Evolutionary conservation across 2,888 invertebrate genomes (phyloP), one percentile per base, ranked within the genome.

Genomic region (Trissolcus brochymenae): DNA sequence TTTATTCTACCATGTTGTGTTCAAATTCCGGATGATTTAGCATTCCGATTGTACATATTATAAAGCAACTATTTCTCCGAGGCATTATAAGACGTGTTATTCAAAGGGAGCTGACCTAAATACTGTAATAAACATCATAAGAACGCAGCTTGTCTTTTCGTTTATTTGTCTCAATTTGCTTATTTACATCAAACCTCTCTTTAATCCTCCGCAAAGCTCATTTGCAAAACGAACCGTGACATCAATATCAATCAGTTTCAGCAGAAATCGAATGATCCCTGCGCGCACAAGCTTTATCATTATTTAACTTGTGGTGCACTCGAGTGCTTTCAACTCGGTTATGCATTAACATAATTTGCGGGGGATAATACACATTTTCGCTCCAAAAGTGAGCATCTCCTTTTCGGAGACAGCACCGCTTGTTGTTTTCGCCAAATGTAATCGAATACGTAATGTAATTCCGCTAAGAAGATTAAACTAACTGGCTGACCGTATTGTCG

Each of bases 381-480:
- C 11, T 46, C 16, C 41, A 60, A 71, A 66, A 56, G 60, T 51
- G 51, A 40, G 25, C 50, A 64, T 40, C 55, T 55, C 51, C 56
- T 61, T 70, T n/a, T 55, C 17, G 50, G 17, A 25, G 60, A 71
- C 60, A 70, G 11, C 65, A 51, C 25, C 29, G 67, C 29, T 76
- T 76, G 66, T 67, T 76, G 67, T 62, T 76, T 68, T 54, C 73
- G 73, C 66, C 78, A 72, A 82, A 80, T 76, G 76, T 77, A 78
- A 78, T 79, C 78, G 82, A 83, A 83, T 83, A 80, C 76, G 81
- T 81, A 83, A 83, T 83, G 82, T 67, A 82, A 83, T 83, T 82
- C 67, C 80, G 66, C 82, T 79, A 80, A 81, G 78, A 76, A 80
- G 81, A 82, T 81, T 81, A 82, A 81, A 78, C 72, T 80, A 80